Base-by-base conservation (phyloP, 2,888 invertebrate genomes). In the Leucoma salicis region DNA sequence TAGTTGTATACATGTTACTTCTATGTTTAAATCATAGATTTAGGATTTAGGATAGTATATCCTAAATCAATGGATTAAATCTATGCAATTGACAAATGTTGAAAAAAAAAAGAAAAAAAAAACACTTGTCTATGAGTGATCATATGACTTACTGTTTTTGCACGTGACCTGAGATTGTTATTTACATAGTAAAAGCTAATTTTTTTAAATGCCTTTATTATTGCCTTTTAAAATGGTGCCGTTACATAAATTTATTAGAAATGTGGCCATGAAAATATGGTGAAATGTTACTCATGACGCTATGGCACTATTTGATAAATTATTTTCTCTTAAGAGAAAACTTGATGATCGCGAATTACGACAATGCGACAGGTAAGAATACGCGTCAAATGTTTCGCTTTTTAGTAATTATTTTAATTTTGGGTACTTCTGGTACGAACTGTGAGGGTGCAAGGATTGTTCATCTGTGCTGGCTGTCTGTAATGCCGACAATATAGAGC, bases 281-380 rank as follows among this genome's bases (percentile, higher is more conserved):
- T 82, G 75, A 82, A 68, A 79, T 75, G 74, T 63, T 69, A 68
- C 61, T 61, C 66, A 63, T 76, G 70, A 82, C 63, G 90, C 85
- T 82, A 95, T 95, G 95, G 94, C 94, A 89, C 90, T 95, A 83
- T 91, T 95, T 78, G 93, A 94, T 75, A 94, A 93, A 91, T 82
- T 95, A 63, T 93, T 94, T 84, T 89, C 91, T 68, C 88, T 92
- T 78, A 93, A 92, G 82, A 91, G 90, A 88, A 88, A 90, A 80
- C 77, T 87, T 62, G 72, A 83, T 67, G 82, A 70, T 72, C 71
- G 69, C 67, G 81, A 80, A 74, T 70, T 73, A 74, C 79, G 74
- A 77, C 76, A 85, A 78, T 74, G 77, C 77, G 72, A 74, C 82
- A 84, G 91, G 91, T 90, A 90, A 91, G 91, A 90, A 90, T 61